These are phyloP conservation scores for Tautogolabrus adspersus DNA, from an alignment of 2,113 vertebrate genomes.

Conservation along the genomic window DNA sequence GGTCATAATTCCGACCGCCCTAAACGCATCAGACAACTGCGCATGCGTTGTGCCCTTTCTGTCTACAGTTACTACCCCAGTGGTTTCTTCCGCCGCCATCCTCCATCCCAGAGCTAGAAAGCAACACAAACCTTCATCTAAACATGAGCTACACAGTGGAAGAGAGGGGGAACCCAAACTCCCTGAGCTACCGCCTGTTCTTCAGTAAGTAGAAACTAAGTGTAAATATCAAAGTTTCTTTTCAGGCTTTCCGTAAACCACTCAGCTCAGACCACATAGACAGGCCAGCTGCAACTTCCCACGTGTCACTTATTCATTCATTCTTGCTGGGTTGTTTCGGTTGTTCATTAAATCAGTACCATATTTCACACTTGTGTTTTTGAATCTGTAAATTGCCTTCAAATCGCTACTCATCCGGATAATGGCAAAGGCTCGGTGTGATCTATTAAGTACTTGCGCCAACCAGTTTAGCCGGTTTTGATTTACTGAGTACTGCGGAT, in stretches of 20 bases:
- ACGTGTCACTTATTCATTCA: conserved; percentile 74
- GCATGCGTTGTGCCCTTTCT: conserved; percentile 32
- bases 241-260: not conserved
- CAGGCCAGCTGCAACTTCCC: conserved; percentile 45
- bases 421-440: not conserved
- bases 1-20: not conserved
- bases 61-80: no score
- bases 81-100: conserved; percentile 46
- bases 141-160: conserved; percentile 87
- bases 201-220: conserved; percentile 93
- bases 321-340: not conserved
- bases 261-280: not conserved
- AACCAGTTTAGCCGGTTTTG: not conserved
- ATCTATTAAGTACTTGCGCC: not conserved
- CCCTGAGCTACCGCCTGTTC: conserved; percentile 88
- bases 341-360: not conserved
- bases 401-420: not conserved
- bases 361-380: fast-evolving
- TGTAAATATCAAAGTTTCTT: conserved; percentile 25
- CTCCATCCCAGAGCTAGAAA: not conserved
- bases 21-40: conserved; percentile 22
- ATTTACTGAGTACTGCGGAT: not conserved
- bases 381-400: not conserved
- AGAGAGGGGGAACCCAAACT: conserved; percentile 88
- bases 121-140: not conserved